These are phyloP conservation scores for Cricetomys ansorgei DNA, from an alignment of 2,113 vertebrate species.

Conservation along the genomic window DNA sequence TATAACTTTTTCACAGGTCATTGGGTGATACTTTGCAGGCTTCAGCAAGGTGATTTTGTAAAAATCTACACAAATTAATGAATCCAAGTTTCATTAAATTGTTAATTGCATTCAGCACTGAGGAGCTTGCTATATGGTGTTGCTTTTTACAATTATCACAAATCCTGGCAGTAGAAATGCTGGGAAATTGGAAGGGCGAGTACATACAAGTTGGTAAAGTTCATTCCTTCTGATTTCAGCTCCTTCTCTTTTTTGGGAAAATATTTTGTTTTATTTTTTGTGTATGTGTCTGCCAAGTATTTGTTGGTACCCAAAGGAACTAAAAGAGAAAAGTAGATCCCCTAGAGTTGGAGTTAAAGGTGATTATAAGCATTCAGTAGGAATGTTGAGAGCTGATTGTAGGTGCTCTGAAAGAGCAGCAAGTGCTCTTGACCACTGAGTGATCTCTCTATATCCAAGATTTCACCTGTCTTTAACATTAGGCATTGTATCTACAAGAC, in stretches of 20 bases:
- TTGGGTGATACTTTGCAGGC: constrained; percentile 40
- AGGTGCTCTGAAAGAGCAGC: neutral
- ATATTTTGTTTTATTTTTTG: neutral
- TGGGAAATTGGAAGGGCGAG: constrained; percentile 52
- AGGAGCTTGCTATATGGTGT: neutral
- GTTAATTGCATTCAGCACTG: constrained; percentile 43
- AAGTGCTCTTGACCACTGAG: neutral
- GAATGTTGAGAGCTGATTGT: neutral
- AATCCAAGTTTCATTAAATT: constrained; percentile 69
- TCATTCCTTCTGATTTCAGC: constrained; percentile 8
- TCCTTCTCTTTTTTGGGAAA: neutral
- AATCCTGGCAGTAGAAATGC: neutral
- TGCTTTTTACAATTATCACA: constrained; percentile 60
- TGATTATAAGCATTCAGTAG: neutral
- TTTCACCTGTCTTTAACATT: constrained; percentile 2
- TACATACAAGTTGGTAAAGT: neutral
- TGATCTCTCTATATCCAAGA: neutral
- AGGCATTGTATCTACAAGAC: neutral
- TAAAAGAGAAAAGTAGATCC: neutral
- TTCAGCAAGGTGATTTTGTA: constrained; percentile 65
- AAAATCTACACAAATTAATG: constrained; percentile 53
- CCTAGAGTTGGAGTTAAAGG: neutral
- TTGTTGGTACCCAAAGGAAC: neutral
- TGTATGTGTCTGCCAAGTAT: neutral
- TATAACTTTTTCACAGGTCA: constrained; percentile 37